Conservation (phyloP, 2,797 vertebrate species). For the Pampus argenteus region DNA sequence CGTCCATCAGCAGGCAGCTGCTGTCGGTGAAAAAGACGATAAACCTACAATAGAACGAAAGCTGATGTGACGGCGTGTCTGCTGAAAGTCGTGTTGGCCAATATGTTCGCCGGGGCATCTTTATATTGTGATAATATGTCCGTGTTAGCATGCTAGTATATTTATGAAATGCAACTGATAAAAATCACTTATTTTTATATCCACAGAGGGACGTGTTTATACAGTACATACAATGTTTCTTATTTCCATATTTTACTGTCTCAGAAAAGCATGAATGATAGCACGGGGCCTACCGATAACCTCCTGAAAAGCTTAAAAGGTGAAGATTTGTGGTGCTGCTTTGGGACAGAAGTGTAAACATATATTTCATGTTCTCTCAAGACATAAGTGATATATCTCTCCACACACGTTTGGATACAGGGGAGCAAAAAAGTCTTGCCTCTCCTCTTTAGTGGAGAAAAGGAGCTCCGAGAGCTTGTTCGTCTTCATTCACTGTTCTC, state of each 20-base stretch:
- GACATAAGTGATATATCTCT: constrained; percentile 57
- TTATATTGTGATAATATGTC: too few species aligned
- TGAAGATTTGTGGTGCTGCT: constrained; percentile 1
- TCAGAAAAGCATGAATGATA: constrained; percentile 2
- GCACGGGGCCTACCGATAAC: constrained; percentile 6
- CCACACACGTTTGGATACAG: constrained; percentile 20
- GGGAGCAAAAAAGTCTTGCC: constrained; percentile 23
- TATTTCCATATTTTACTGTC: background rate
- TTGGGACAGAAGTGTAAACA: constrained; percentile 1
- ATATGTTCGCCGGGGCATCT: background rate
- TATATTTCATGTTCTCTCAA: constrained; percentile 30
- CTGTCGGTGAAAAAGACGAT: constrained; percentile 2
- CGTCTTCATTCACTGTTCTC: constrained; percentile 62
- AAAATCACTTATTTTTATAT: too few species aligned
- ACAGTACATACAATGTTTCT: background rate
- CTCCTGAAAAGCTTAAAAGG: constrained; percentile 3
- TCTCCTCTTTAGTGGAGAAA: constrained; percentile 38
- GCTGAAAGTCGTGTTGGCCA: background rate
- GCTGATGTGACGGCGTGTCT: too few species aligned
- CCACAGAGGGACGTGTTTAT: background rate
- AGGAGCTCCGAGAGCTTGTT: constrained; percentile 40
- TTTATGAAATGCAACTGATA: background rate
- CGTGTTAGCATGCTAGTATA: background rate
- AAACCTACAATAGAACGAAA: background rate
- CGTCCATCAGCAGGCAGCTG: background rate